Base-by-base conservation (phyloP, 1,140 invertebrate species). In the Panulirus ornatus region DNA sequence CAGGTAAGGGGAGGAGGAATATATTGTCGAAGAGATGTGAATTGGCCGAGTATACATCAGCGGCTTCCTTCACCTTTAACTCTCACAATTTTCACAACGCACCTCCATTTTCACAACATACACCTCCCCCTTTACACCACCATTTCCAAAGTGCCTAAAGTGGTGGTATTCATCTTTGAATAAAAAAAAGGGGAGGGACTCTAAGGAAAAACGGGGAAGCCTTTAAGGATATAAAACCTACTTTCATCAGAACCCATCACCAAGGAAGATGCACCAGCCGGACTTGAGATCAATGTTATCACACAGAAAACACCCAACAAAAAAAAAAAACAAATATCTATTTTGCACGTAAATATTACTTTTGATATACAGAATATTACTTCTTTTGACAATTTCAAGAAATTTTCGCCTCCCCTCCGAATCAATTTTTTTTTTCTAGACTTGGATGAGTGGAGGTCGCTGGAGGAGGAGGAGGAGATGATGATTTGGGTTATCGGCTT, bases 121-220 rank as follows among this genome's bases (percentile, higher is more conserved):
- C 78, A 3, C 47, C 27, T 14, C 47, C 27, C 14, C 66, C n/a
- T 85, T 73, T 85, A 85, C 42, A 75, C 83, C 83, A 85, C 70
- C 83, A 73, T 73, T 71, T 66, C 30, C 83, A 51, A 85, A 71
- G 66, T 85, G 30, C n/a, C 42, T 51, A 71, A 85, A 71, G 66
- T 51, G 63, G 63, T 34, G 63, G 6, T 34, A 73, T 27, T 75
- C 83, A 85, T 85, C 44, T 85, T 85, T 73, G 44, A 51, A 44
- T 14, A 42, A 22, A 8, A 42, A n/a, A n/a, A n/a, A n/a, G n/a
- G n/a, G n/a, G n/a, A n/a, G 34, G 83, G 75, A 73, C 34, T 51
- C 70, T 85, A 36, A 42, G 30, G 44, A 42, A 66, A 85, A 38
- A n/a, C 38, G 70, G 27, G 42, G n/a, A 75, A 27, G 63, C 19